phyloP scores from a whole-genome alignment of 2,888 invertebrate genomes.

The Microplitis manilae region DNA sequence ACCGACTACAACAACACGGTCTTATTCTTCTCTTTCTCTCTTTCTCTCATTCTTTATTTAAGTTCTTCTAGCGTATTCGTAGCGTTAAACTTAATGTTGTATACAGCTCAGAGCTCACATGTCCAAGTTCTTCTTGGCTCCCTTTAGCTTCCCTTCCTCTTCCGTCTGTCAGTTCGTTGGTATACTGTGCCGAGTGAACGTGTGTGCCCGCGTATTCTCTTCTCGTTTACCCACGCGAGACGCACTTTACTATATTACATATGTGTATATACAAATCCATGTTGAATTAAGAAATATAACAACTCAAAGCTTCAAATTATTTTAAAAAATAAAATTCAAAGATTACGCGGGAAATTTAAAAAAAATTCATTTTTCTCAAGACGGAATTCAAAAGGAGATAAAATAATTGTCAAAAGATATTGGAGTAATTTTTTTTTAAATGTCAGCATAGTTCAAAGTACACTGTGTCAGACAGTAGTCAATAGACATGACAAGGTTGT shows the following conservation, averaged over 20 bases:
- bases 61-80: neutral
- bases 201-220: constrained; percentile 35
- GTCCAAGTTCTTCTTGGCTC: constrained; percentile 56
- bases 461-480: constrained; percentile 1
- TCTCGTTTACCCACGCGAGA: constrained; percentile 37
- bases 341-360: neutral
- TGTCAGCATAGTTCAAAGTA: neutral
- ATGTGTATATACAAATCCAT: too few relatives aligned
- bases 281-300: too few relatives aligned
- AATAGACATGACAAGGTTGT: neutral
- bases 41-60: constrained; percentile 10
- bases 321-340: too few relatives aligned
- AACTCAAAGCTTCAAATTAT: too few relatives aligned
- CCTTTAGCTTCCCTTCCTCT: constrained; percentile 56
- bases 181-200: constrained; percentile 53
- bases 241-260: constrained; percentile 21
- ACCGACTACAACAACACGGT: constrained; percentile 33
- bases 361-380: neutral
- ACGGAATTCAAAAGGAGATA: neutral
- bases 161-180: constrained; percentile 65
- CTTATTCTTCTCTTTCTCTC: constrained; percentile 44
- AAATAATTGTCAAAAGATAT: neutral
- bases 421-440: neutral
- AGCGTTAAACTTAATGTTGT: neutral
- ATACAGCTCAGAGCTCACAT: constrained; percentile 52